Percentiles rank a stretch among this genome's conserved stretches.
Conservation (phyloP, 2,113 vertebrate species). For the Calidris pygmaea region DNA sequence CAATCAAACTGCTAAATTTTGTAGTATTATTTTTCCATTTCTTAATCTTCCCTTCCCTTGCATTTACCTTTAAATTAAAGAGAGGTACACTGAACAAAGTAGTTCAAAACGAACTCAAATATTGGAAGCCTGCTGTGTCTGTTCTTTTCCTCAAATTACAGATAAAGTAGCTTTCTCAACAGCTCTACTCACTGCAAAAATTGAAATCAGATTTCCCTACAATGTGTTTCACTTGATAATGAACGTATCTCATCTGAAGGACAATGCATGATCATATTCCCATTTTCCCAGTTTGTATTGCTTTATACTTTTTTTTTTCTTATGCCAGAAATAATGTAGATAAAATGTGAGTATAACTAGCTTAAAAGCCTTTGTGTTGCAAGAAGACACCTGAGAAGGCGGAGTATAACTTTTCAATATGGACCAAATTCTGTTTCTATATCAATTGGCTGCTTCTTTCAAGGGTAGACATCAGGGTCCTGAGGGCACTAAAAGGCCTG, state of each 20-base stretch:
- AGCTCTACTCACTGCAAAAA: neutral
- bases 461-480: neutral
- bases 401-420: neutral
- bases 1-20: neutral
- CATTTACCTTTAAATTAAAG: constrained; percentile 8
- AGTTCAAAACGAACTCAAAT: neutral
- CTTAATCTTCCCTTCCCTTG: neutral
- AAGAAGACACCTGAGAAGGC: neutral
- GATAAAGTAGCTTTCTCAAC: constrained; percentile 31
- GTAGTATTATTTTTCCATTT: neutral
- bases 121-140: neutral
- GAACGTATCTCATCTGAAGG: neutral
- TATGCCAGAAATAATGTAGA: neutral
- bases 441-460: neutral
- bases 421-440: neutral
- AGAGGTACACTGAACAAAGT: neutral
- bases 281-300: neutral
- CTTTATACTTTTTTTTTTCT: neutral
- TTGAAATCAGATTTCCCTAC: constrained; percentile 19
- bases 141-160: constrained; percentile 7
- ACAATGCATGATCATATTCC: neutral
- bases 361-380: neutral
- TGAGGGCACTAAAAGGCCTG: neutral
- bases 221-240: constrained; percentile 38
- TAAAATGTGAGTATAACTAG: neutral